A percentile compares a stretch with the other conserved stretches of the same genome.
Conservation (phyloP, 1,140 invertebrate species). For the Bradysia coprophila region DNA sequence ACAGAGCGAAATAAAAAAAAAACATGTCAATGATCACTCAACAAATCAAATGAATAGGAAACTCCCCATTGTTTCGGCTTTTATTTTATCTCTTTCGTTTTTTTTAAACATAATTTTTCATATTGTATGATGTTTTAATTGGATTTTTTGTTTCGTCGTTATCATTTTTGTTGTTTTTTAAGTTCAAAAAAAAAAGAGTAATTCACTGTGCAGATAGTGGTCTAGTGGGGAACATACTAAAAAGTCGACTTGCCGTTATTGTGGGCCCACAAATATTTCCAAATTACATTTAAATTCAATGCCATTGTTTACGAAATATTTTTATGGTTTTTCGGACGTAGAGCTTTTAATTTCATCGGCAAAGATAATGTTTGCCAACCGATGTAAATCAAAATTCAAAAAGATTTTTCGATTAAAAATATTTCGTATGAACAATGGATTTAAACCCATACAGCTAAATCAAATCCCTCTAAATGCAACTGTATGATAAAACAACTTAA, state of each 20-base stretch:
- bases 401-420: background rate
- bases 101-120: too few species aligned
- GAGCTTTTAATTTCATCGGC: background rate
- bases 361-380: background rate
- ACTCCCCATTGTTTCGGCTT: too few species aligned
- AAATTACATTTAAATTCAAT: background rate
- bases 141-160: background rate
- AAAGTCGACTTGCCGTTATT: slow-evolving; percentile 42
- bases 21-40: too few species aligned
- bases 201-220: slow-evolving; percentile 23
- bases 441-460: background rate
- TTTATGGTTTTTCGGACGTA: background rate
- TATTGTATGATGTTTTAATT: background rate
- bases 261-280: slow-evolving; percentile 27
- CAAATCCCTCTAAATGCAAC: background rate
- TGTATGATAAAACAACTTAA: background rate
- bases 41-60: too few species aligned
- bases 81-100: too few species aligned
- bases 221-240: slow-evolving; percentile 30
- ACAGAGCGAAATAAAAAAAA: too few species aligned
- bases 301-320: background rate
- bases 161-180: background rate
- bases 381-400: background rate
- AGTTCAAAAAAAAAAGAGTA: slow-evolving; percentile 13
- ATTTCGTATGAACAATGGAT: background rate